Evolutionary conservation across 2,113 vertebrate genomes (phyloP).

Genomic region (Hoplias malabaricus): DNA sequence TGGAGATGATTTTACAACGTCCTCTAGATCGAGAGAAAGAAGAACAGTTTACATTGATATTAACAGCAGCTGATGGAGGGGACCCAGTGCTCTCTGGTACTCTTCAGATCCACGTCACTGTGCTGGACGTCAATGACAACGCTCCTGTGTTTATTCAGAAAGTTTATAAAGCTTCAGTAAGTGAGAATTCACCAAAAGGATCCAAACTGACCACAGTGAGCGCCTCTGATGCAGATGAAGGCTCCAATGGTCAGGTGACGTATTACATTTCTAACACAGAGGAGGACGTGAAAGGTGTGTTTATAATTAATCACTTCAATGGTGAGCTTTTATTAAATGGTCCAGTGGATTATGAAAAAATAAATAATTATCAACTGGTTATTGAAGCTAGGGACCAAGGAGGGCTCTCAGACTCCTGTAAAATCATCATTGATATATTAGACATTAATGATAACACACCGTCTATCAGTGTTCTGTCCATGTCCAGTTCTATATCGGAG

Average conservation of each 20-base stretch:
- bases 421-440: slow-evolving; percentile 70
- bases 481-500: slow-evolving; percentile 56
- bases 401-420: slow-evolving; percentile 62
- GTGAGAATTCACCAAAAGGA: slow-evolving; percentile 43
- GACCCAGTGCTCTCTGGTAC: slow-evolving; percentile 57
- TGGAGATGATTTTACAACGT: slow-evolving; percentile 54
- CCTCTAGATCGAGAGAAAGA: slow-evolving; percentile 63
- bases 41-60: slow-evolving; percentile 38
- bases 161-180: slow-evolving; percentile 42
- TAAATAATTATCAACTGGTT: slow-evolving; percentile 61
- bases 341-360: slow-evolving; percentile 70
- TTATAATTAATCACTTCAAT: slow-evolving; percentile 61
- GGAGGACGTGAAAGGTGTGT: slow-evolving; percentile 43
- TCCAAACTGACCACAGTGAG: slow-evolving; percentile 44
- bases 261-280: slow-evolving; percentile 62
- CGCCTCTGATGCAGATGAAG: slow-evolving; percentile 64
- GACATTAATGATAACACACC: slow-evolving; percentile 68
- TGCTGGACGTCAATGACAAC: slow-evolving; percentile 58
- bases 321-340: slow-evolving; percentile 64
- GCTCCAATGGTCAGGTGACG: slow-evolving; percentile 56
- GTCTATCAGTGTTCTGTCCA: slow-evolving; percentile 59
- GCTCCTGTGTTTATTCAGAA: slow-evolving; percentile 46
- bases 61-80: slow-evolving; percentile 60
- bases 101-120: slow-evolving; percentile 54
- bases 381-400: slow-evolving; percentile 75